Percentiles rank a stretch among this genome's conserved stretches.
phyloP scores from a whole-genome alignment of 1,140 invertebrate genomes.

The Holotrichia oblita region DNA sequence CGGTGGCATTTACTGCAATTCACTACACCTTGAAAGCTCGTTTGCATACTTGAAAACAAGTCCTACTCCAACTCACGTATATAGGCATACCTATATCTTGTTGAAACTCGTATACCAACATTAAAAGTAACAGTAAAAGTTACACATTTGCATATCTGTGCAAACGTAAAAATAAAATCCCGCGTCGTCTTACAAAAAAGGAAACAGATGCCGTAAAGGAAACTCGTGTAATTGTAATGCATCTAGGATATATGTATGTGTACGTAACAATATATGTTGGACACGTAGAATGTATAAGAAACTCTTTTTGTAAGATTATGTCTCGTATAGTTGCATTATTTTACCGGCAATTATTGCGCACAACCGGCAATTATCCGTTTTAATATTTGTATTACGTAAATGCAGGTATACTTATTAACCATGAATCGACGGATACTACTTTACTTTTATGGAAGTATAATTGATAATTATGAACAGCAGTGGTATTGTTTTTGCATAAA shows the following conservation, averaged over 20 bases:
- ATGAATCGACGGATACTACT: background rate
- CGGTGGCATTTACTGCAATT: background rate
- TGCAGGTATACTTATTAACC: constrained; percentile 16
- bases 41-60: constrained; percentile 3
- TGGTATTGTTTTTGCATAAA: constrained; percentile 29
- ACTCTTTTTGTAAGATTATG: background rate
- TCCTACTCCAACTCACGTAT: constrained; percentile 15
- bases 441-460: constrained; percentile 25
- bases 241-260: background rate
- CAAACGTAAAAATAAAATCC: constrained; percentile 9
- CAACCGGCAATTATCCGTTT: constrained; percentile 12
- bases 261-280: background rate
- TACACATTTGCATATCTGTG: constrained; percentile 24
- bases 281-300: background rate
- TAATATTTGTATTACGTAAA: constrained; percentile 24
- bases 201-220: constrained; percentile 9
- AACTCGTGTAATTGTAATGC: constrained; percentile 7
- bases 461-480: background rate
- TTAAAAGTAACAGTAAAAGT: constrained; percentile 25
- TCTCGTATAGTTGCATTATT: background rate
- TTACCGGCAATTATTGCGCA: background rate
- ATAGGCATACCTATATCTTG: background rate
- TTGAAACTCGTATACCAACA: background rate
- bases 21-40: background rate
- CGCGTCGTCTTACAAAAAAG: constrained; percentile 19